phyloP scores from a whole-genome alignment of 2,888 invertebrate genomes.

The Aphodius sticticus region DNA sequence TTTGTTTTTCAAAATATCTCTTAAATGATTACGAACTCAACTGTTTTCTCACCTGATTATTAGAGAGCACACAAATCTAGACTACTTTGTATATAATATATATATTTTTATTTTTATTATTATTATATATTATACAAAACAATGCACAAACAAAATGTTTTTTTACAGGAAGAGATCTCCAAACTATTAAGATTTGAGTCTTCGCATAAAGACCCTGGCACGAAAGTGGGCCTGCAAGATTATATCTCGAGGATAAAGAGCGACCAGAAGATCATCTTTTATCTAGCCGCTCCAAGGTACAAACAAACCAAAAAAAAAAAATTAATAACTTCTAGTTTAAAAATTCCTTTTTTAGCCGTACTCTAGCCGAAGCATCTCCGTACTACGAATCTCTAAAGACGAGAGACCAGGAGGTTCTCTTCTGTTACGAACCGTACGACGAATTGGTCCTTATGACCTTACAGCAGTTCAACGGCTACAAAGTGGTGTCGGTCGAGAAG shows the following conservation, averaged over 20 bases:
- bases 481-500: conserved; percentile 90
- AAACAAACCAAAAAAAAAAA: conserved; percentile 10
- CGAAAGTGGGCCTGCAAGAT: conserved; percentile 80
- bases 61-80: too few species aligned
- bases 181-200: conserved; percentile 93
- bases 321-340: conserved; percentile 7
- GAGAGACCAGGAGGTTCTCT: conserved; percentile 88
- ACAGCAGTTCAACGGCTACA: conserved; percentile 78
- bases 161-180: conserved; percentile 83
- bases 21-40: too few species aligned
- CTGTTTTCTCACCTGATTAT: too few species aligned
- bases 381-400: conserved; percentile 93
- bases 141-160: neutral
- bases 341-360: conserved; percentile 71
- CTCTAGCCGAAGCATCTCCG: conserved; percentile 91
- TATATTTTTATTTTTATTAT: too few species aligned
- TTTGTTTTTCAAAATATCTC: too few species aligned
- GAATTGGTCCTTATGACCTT: conserved; percentile 93
- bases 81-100: too few species aligned
- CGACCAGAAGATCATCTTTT: conserved; percentile 87
- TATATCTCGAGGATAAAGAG: conserved; percentile 76
- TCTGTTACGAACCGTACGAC: conserved; percentile 97
- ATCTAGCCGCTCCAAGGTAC: conserved; percentile 91
- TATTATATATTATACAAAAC: too few species aligned
- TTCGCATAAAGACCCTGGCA: conserved; percentile 75